Conservation (phyloP, 2,113 vertebrate genomes). For the Pavo muticus region DNA sequence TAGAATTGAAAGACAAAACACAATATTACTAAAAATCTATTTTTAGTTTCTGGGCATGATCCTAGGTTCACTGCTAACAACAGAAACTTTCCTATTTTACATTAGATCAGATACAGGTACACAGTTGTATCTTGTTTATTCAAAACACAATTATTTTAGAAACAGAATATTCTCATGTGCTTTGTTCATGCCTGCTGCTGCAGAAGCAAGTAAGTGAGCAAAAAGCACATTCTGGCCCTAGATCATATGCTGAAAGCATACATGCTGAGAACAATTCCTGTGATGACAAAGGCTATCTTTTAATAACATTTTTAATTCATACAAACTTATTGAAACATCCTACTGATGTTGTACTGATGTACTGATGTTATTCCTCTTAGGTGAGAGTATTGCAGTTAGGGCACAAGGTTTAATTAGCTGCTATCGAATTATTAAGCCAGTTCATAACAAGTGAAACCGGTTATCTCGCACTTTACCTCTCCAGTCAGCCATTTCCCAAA, state of each 20-base stretch:
- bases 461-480: not conserved
- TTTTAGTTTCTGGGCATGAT: not conserved
- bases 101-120: not conserved
- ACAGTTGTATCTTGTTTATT: not conserved
- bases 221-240: not conserved
- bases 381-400: not conserved
- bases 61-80: not conserved
- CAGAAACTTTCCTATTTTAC: not conserved
- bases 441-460: not conserved
- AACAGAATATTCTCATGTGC: not conserved
- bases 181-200: not conserved
- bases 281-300: not conserved
- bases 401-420: not conserved
- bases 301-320: not conserved
- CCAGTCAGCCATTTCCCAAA: not conserved
- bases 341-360: not conserved
- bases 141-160: not conserved
- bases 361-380: not conserved
- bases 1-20: not conserved
- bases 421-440: conserved; percentile 3
- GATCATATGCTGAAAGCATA: not conserved
- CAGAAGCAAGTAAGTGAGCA: not conserved
- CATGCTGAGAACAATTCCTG: not conserved
- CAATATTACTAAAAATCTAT: not conserved
- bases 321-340: not conserved